phyloP scores from a whole-genome alignment of 2,888 invertebrate genomes.

The Mystacides longicornis region DNA sequence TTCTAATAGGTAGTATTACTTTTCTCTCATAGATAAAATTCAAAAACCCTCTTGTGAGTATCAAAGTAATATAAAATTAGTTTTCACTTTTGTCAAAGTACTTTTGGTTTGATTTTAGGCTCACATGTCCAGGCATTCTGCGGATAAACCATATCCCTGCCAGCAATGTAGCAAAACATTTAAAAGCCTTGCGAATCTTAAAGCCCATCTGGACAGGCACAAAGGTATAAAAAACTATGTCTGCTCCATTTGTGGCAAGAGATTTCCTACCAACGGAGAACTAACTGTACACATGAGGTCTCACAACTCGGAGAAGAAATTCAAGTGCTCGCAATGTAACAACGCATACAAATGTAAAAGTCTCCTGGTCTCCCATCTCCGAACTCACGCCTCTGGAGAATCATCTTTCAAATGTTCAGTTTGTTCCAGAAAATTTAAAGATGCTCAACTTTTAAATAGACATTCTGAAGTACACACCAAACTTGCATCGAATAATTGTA shows the following conservation, averaged over 20 bases:
- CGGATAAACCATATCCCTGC: conserved; percentile 15
- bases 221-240: conserved; percentile 18
- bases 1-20: too few species aligned
- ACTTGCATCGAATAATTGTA: conserved; percentile 18
- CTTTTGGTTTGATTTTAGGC: conserved; percentile 15
- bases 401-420: conserved; percentile 19
- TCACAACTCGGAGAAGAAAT: conserved; percentile 15
- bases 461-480: conserved; percentile 17
- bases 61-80: too few species aligned
- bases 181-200: conserved; percentile 17
- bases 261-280: conserved; percentile 20
- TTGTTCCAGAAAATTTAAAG: conserved; percentile 19
- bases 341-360: conserved; percentile 12
- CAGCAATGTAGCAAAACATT: conserved; percentile 14
- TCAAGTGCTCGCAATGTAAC: conserved; percentile 10
- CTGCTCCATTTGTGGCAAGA: conserved; percentile 22
- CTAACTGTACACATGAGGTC: conserved; percentile 15
- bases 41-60: too few species aligned
- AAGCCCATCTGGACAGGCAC: conserved; percentile 17
- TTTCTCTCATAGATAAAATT: too few species aligned
- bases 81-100: too few species aligned
- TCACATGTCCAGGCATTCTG: conserved; percentile 18
- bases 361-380: conserved; percentile 12
- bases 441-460: conserved; percentile 19
- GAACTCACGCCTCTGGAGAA: conserved; percentile 17